These are phyloP conservation scores for Holcopasites calliopsidis DNA, from an alignment of 1,140 invertebrate species.

Conservation along the genomic window DNA sequence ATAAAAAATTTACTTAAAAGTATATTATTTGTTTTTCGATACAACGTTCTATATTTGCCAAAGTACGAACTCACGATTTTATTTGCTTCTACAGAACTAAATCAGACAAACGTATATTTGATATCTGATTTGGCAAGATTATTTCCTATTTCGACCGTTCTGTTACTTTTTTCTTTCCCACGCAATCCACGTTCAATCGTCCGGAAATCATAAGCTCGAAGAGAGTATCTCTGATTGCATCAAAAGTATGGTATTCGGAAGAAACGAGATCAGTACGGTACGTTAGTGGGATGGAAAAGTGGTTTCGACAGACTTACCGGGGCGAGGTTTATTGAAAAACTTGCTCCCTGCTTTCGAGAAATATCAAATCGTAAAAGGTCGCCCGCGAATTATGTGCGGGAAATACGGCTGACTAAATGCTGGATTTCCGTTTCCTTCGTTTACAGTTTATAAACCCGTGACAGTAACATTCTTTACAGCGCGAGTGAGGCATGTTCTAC, in stretches of 20 bases:
- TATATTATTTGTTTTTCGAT: too few relatives aligned
- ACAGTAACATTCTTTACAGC: not conserved
- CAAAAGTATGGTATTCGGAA: constrained; percentile 16
- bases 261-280: constrained; percentile 48
- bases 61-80: too few relatives aligned
- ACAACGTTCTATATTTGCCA: too few relatives aligned
- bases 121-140: not conserved
- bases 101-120: too few relatives aligned
- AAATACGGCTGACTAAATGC: not conserved
- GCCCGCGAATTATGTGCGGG: not conserved
- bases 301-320: constrained; percentile 37
- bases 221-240: constrained; percentile 40
- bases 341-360: not conserved
- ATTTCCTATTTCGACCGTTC: not conserved
- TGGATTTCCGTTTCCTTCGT: not conserved
- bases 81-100: too few relatives aligned
- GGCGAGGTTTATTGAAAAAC: constrained; percentile 40
- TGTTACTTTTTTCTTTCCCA: too few relatives aligned
- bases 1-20: too few relatives aligned
- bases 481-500: not conserved
- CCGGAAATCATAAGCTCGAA: constrained; percentile 16
- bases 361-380: constrained; percentile 25
- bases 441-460: not conserved
- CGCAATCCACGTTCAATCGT: not conserved
- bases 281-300: constrained; percentile 53